phyloP scores from a whole-genome alignment of 1,140 invertebrate species.

The Diorhabda sublineata region DNA sequence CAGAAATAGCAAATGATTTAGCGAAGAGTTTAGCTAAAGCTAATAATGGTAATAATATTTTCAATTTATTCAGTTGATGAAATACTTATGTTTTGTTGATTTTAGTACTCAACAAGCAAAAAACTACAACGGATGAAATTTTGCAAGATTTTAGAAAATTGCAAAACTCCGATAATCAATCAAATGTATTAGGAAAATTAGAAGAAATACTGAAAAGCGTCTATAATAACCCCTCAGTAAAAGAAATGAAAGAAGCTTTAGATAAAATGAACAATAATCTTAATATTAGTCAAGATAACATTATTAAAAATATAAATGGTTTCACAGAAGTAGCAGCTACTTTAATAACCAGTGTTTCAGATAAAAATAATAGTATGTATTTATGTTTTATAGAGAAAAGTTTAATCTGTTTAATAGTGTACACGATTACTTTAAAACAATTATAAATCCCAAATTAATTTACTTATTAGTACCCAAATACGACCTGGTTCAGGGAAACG shows the following conservation, averaged over 20 bases:
- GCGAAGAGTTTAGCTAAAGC: slow-evolving; percentile 54
- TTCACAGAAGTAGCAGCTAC: slow-evolving; percentile 53
- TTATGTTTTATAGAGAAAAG: not conserved
- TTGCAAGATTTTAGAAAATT: too few species aligned
- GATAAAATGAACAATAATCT: slow-evolving; percentile 39
- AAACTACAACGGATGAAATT: too few species aligned
- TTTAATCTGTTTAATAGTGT: too few species aligned
- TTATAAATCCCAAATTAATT: too few species aligned
- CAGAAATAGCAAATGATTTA: slow-evolving; percentile 53
- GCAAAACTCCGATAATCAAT: too few species aligned
- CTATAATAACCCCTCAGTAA: too few species aligned
- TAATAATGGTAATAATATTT: not conserved
- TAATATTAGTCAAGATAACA: slow-evolving; percentile 49
- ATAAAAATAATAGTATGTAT: slow-evolving; percentile 34
- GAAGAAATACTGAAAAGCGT: not conserved
- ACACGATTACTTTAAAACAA: too few species aligned
- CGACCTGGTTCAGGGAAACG: too few species aligned
- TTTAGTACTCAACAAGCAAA: too few species aligned
- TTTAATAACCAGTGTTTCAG: slow-evolving; percentile 54
- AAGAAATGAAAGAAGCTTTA: slow-evolving; percentile 4
- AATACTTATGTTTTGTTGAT: not conserved
- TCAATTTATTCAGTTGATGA: not conserved
- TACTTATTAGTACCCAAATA: too few species aligned
- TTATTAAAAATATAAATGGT: slow-evolving; percentile 53
- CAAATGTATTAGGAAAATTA: not conserved